These are phyloP conservation scores for Meda fulgida DNA, from an alignment of 2,797 vertebrate genomes.

Conservation along the genomic window DNA sequence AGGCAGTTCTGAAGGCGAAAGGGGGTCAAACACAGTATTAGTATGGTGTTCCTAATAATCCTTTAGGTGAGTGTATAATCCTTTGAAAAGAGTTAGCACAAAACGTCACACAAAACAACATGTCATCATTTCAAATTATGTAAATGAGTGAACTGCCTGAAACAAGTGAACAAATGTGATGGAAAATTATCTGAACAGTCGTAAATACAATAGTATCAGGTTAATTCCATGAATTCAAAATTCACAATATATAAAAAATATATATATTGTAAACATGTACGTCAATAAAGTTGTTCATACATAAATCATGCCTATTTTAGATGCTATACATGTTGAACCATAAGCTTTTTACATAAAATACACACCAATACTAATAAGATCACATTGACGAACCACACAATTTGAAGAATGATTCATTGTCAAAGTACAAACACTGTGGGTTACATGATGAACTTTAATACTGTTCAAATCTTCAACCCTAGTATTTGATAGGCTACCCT, in stretches of 20 bases:
- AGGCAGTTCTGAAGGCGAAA: too few relatives aligned
- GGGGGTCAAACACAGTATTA: too few relatives aligned
- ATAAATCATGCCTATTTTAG: neutral
- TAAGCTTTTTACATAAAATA: neutral
- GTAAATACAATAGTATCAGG: neutral
- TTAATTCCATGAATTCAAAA: neutral
- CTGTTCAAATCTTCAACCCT: neutral
- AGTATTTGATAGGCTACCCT: too few relatives aligned
- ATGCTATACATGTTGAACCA: neutral
- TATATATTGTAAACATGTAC: fast-evolving
- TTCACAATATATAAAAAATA: neutral
- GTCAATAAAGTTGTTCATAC: neutral
- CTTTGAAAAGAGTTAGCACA: neutral
- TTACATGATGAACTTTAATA: conserved; percentile 7
- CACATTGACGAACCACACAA: neutral
- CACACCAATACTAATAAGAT: neutral
- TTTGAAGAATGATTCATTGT: neutral
- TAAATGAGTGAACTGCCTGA: neutral
- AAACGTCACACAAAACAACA: neutral
- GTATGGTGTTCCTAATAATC: too few relatives aligned
- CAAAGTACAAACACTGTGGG: neutral
- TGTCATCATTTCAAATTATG: neutral
- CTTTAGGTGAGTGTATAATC: too few relatives aligned
- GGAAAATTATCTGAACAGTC: neutral
- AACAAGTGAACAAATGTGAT: neutral